Evolutionary conservation across 92 coral and sea anemone genomes (phyloP), one percentile per base, ranked within the genome.

Genomic region (Siderastrea radians): DNA sequence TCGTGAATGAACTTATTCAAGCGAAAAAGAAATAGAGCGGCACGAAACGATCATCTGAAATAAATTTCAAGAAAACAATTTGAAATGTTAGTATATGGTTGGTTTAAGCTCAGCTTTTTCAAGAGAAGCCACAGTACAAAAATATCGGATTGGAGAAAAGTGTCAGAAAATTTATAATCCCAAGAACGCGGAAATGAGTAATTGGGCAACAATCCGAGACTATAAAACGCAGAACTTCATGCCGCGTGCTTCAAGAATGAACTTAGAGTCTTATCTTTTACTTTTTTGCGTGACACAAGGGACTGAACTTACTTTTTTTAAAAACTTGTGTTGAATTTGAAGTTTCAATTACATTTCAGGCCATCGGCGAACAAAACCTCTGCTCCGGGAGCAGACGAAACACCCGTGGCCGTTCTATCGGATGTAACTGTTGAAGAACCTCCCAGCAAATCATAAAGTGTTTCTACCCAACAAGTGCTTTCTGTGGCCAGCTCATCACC

Each of bases 401-500:
- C 82, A 78, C 72, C 82, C 8, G 82, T 77, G 82, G 70, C 13
- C 45, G 70, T 61, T 1, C 82, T 7, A 0, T 60, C 60, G 47
- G 71, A 2, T 78, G 10, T 43, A 78, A 49, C 83, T 16, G 6
- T 49, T 63, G 72, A 78, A 63, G 83, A 78, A 78, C 49, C 83
- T 62, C 13, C 72, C 58, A 78, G 72, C 19, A 3, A 78, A 17
- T 78, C 83, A 48, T 63, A 78, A 9, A 78, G 83, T 4, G 57
- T 48, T 63, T 78, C 72, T 63, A 8, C 44, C 14, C 83, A 78
- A 78, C 70, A 78, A 78, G 15, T 62, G 72, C 72, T 78, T 77
- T 19, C 83, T 3, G 83, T 3, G 72, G 83, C 83, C 83, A 63
- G 83, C 72, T 5, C 83, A 62, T 78, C 83, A 63, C 8, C 72